Evolutionary conservation across 2,113 vertebrate genomes (phyloP), one percentile per base, ranked within the genome.

Genomic region (Campylomormyrus tamandua): DNA sequence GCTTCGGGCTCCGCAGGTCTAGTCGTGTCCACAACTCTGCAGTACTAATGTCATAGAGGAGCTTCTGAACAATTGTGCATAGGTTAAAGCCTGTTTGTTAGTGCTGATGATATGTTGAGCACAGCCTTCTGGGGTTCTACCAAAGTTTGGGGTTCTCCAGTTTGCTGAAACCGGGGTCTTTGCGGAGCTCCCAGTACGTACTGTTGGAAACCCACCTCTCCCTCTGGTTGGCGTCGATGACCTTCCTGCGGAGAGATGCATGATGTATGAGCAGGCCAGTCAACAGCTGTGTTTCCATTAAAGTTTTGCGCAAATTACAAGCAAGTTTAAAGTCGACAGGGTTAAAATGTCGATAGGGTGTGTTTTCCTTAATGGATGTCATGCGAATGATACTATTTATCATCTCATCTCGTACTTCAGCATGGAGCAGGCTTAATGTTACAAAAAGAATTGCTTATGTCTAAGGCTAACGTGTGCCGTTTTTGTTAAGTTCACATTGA

Each of bases 181-280:
- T 99, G 87, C 98, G 97, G 31, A 99, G 95, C 92, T 99, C 98
- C 98, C 98, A 99, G 94, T 99, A 99, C 45, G 93, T 97, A 93
- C 97, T 98, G 91, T 98, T 99, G 91, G 97, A 97, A 94, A 99
- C 96, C 98, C 98, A 99, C 89, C 96, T 94, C 96, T 99, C 98
- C 94, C 97, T 97, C 94, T 98, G 98, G 96, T 99, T 98, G 91
- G 95, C 93, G 1, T 99, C 98, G 0, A 96, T 94, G 92, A 97
- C 96, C 96, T 99, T 99, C 95, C 98, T 99, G 96, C 21, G 94
- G 92, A 48, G 94, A 91, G 90, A 89, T 3, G 74, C 13, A 35
- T 8, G 42, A n/a, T 5, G 31, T 21, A 48, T 8, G 19, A 84
- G 3, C 21, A 9, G 45, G 45, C 7, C 83, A 84, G 83, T 84